Evolutionary conservation across 2,797 vertebrate species (phyloP), one percentile per base, ranked within the genome.

Genomic region (Brachyrhaphis roseni): DNA sequence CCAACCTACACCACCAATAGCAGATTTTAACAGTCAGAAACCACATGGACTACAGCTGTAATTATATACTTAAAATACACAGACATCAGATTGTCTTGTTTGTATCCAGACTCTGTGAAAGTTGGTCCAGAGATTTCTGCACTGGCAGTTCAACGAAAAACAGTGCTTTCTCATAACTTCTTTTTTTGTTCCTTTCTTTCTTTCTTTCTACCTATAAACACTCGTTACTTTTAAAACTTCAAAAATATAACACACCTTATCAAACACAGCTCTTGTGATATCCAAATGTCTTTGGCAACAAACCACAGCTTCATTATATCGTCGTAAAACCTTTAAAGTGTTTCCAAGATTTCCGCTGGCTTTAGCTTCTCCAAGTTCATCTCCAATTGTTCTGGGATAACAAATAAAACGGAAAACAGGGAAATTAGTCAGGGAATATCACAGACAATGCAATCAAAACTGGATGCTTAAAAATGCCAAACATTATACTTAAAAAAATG

Each of bases 261-360:
- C 98, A 78, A 96, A 96, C 74, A 97, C 96, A 78, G 97, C 96
- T 92, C 95, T 96, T 53, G 98, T 98, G 92, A 99, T 98, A 78
- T 98, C 98, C 84, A 99, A 91, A 88, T 99, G 98, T 92, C 97
- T 97, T 49, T 98, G 97, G 94, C 98, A 99, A 92, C 97, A 99
- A 90, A 97, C 93, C 10, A 97, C 89, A 1, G 98, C 98, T 95
- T 99, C 98, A 59, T 98, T 97, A 91, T 97, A 99, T 73, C 97
- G 97, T 28, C 98, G 97, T 89, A 99, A 95, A 83, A 98, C 97
- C 89, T 99, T 99, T 81, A 99, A 93, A 4, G 98, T 99, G 93
- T 99, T 99, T 77, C 98, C 98, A 80, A 99, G 96, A 87, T 99
- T 99, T 51, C 98, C 98, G 59, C 98, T 99, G 79, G 98, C 98